These are phyloP conservation scores for Agonopterix subpropinquella DNA, from an alignment of 2,888 invertebrate species.

Conservation along the genomic window DNA sequence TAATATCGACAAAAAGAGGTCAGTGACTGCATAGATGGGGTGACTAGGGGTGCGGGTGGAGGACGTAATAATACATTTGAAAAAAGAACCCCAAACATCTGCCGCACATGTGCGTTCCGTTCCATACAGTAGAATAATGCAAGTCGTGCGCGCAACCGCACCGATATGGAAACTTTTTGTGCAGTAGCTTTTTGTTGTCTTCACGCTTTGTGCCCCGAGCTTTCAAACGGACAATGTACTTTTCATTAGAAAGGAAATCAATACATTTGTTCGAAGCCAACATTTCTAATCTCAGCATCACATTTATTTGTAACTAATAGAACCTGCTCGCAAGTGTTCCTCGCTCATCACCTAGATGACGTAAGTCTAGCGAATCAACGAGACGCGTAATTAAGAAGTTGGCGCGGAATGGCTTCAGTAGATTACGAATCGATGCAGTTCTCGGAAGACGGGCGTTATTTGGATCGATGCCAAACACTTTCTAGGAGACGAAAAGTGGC, in stretches of 20 bases:
- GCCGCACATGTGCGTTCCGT: conserved; percentile 66
- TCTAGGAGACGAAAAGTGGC: conserved; percentile 36
- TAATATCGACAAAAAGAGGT: conserved; percentile 58
- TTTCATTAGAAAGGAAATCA: conserved; percentile 61
- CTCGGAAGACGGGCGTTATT: conserved; percentile 51
- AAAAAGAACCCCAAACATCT: conserved; percentile 70
- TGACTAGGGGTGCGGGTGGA: conserved; percentile 39
- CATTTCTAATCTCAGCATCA: conserved; percentile 17
- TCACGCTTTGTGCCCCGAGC: conserved; percentile 63
- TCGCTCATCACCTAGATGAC: conserved; percentile 12
- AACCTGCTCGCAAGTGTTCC: conserved; percentile 9
- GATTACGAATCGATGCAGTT: conserved; percentile 44
- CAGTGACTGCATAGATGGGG: conserved; percentile 62
- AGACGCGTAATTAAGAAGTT: conserved; percentile 43
- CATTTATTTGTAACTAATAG: conserved; percentile 13
- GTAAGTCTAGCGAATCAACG: conserved; percentile 8
- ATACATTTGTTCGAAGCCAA: conserved; percentile 37
- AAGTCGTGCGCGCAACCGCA: conserved; percentile 61
- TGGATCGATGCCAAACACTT: conserved; percentile 57
- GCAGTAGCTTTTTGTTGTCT: conserved; percentile 63
- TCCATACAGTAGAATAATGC: conserved; percentile 62
- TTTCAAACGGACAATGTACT: conserved; percentile 60
- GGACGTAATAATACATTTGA: conserved; percentile 61
- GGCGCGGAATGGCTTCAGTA: conserved; percentile 27
- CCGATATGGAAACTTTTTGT: conserved; percentile 55